Conservation (phyloP, 2,797 vertebrate genomes). For the Diplodus sargus region DNA sequence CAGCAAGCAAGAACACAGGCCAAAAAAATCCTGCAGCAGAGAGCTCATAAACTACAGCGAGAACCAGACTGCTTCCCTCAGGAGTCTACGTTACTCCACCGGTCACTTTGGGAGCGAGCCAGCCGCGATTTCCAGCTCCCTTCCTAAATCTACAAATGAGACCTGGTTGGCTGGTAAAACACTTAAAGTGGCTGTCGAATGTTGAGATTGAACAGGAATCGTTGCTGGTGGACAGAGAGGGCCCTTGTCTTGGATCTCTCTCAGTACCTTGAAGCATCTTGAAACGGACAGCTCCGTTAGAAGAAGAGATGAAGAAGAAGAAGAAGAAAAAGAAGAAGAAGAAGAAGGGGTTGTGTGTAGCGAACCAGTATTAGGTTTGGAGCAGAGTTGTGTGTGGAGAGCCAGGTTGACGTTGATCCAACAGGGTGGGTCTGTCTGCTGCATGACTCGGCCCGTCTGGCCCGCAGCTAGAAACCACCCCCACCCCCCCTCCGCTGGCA, state of each 20-base stretch:
- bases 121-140: slow-evolving; percentile 47
- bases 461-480: slow-evolving; percentile 30
- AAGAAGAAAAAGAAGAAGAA: not conserved
- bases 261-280: slow-evolving; percentile 55
- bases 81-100: slow-evolving; percentile 48
- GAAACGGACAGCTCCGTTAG: slow-evolving; percentile 50
- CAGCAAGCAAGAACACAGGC: slow-evolving; percentile 25
- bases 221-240: slow-evolving; percentile 40
- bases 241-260: slow-evolving; percentile 51
- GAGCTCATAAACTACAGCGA: slow-evolving; percentile 51
- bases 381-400: slow-evolving; percentile 57
- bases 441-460: slow-evolving; percentile 72
- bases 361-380: slow-evolving; percentile 70
- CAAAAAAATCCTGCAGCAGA: slow-evolving; percentile 42
- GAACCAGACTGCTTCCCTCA: slow-evolving; percentile 51
- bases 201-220: slow-evolving; percentile 46
- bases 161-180: slow-evolving; percentile 59
- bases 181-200: slow-evolving; percentile 50
- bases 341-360: slow-evolving; percentile 56
- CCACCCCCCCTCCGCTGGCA: slow-evolving; percentile 7
- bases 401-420: slow-evolving; percentile 74
- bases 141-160: slow-evolving; percentile 53
- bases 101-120: slow-evolving; percentile 54
- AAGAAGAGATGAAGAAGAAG: not conserved
- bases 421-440: slow-evolving; percentile 79